phyloP scores from a whole-genome alignment of 2,113 vertebrate genomes.

The Ochotona curzoniae region DNA sequence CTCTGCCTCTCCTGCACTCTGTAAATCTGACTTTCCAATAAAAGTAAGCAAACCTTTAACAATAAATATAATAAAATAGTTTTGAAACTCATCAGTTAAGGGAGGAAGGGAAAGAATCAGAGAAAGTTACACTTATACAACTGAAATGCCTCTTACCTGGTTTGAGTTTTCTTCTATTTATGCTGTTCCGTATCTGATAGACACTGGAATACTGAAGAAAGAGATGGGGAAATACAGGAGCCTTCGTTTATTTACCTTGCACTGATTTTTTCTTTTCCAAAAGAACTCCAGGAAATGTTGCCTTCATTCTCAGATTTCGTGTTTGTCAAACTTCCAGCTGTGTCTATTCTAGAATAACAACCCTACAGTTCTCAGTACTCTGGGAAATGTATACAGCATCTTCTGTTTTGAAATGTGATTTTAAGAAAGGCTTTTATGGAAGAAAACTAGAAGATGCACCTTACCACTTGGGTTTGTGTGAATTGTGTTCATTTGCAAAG shows the following conservation, averaged over 20 bases:
- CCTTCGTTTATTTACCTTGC: not conserved
- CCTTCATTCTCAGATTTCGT: not conserved
- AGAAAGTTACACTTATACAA: not conserved
- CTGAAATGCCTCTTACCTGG: not conserved
- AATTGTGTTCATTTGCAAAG: not conserved
- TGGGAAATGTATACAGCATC: not conserved
- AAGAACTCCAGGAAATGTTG: not conserved
- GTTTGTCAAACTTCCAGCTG: not conserved
- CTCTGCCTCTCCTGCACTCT: too few relatives aligned
- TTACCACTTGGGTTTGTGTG: not conserved
- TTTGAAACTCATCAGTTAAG: too few relatives aligned
- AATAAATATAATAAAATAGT: too few relatives aligned
- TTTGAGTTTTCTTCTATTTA: not conserved
- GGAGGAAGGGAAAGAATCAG: not conserved
- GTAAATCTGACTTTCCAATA: too few relatives aligned
- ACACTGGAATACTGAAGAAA: not conserved
- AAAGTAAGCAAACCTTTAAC: too few relatives aligned
- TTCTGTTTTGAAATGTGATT: not conserved
- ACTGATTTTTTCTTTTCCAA: not conserved
- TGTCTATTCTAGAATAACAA: not conserved
- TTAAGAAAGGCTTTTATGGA: not conserved
- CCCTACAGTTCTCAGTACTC: not conserved
- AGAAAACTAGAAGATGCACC: not conserved
- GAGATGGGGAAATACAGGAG: not conserved
- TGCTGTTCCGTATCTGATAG: not conserved